Evolutionary conservation across 2,113 vertebrate genomes (phyloP), one percentile per base, ranked within the genome.

Genomic region (Xiphorhynchus elegans): DNA sequence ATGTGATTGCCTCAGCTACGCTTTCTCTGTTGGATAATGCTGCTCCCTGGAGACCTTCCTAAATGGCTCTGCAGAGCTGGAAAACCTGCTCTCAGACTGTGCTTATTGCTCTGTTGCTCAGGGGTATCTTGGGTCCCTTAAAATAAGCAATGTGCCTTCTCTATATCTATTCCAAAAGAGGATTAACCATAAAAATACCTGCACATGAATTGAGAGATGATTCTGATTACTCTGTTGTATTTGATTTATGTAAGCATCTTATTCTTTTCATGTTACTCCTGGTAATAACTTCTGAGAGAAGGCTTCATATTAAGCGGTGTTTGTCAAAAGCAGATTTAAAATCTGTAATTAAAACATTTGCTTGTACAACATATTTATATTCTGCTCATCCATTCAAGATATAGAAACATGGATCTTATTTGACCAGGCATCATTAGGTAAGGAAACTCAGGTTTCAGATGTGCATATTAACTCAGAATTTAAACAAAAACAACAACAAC

Each of bases 311-410:
- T 60, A 85, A 90, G 59, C 46, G 52, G 44, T 68, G 86, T 90
- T 94, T 92, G 75, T 66, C 64, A 94, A 92, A 97, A 92, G 74
- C 64, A 69, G 80, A 70, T 93, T 96, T 89, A 46, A 97, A 95
- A 92, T 94, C 50, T 81, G 52, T 91, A 90, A 96, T 95, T 95
- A 93, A 81, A 92, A 90, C 77, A 73, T 93, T 94, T 91, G 55
- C 67, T 78, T 83, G 69, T 72, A 80, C 35, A 92, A 78, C 47
- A 35, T 86, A 94, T 77, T 86, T 92, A 70, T 88, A 91, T 81
- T 89, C 86, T 69, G 35, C 52, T 90, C 15, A 77, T 83, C 64
- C 44, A 77, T 42, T 94, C 68, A 67, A 25, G 47, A 64, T 35
- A 89, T 20, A 89, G 72, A 85, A 93, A 86, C 28, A 53, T 17